These are phyloP conservation scores for Prionace glauca DNA, from an alignment of 2,797 vertebrate species.

Conservation along the genomic window DNA sequence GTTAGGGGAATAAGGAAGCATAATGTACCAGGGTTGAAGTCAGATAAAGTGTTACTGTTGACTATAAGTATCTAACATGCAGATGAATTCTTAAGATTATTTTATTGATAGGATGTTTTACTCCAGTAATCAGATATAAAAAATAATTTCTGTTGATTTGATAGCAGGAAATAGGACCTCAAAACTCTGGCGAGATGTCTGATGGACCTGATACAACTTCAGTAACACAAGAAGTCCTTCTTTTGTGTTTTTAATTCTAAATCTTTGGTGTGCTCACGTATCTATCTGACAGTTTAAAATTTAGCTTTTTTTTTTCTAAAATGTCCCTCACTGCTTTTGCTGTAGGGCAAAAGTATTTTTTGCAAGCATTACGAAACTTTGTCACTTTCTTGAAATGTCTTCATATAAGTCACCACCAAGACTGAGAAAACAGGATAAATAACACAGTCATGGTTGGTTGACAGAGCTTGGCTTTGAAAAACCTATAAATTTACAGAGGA, in stretches of 20 bases:
- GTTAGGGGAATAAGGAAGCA: not conserved
- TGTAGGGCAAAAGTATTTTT: too few relatives aligned
- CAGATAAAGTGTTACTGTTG: not conserved
- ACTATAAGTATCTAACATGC: not conserved
- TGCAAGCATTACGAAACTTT: too few relatives aligned
- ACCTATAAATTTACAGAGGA: too few relatives aligned
- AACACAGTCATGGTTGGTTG: too few relatives aligned
- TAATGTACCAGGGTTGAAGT: not conserved
- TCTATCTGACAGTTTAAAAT: not conserved
- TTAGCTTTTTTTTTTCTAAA: not conserved
- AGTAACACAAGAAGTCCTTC: not conserved
- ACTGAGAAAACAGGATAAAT: too few relatives aligned
- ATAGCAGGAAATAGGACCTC: not conserved
- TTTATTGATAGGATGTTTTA: not conserved
- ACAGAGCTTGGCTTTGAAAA: too few relatives aligned
- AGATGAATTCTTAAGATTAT: too few relatives aligned
- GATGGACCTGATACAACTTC: not conserved
- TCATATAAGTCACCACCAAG: not conserved
- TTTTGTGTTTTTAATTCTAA: not conserved
- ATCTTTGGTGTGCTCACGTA: not conserved
- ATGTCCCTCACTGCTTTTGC: not conserved
- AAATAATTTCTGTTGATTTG: not conserved
- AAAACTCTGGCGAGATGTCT: not conserved
- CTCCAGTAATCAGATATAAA: not conserved
- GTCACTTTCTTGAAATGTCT: not conserved